Evolutionary conservation across 2,888 invertebrate species (phyloP).

Genomic region (Chaetogeoica ovagalla): DNA sequence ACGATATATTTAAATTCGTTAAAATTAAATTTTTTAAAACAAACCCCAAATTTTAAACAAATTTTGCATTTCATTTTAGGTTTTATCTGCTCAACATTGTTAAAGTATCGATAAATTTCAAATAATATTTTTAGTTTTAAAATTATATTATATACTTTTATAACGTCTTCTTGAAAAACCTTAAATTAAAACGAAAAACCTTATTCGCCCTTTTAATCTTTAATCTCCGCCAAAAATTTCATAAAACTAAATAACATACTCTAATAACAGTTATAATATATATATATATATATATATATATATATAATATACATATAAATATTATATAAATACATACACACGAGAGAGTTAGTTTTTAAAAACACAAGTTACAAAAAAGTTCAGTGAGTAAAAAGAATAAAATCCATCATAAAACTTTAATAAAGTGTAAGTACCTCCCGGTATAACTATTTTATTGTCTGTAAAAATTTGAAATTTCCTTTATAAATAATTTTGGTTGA

Average conservation of each 20-base stretch:
- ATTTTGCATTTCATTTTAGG: too few relatives aligned
- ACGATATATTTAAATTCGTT: too few relatives aligned
- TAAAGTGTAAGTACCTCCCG: conserved; percentile 20
- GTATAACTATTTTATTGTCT: conserved; percentile 5
- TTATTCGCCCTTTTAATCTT: conserved; percentile 4
- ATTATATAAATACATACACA: neutral
- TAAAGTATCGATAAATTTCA: neutral
- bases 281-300: neutral
- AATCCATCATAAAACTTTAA: conserved; percentile 42
- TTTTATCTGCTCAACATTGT: neutral
- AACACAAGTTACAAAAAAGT: conserved; percentile 30
- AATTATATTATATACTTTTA: neutral
- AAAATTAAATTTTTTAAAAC: too few relatives aligned
- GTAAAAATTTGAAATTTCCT: conserved; percentile 35
- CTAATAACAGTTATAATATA: conserved; percentile 5
- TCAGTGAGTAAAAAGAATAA: conserved; percentile 36
- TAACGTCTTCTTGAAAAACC: neutral
- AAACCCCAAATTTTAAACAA: too few relatives aligned
- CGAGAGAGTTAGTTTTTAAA: neutral
- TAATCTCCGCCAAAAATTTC: conserved; percentile 24
- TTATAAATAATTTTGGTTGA: conserved; percentile 32
- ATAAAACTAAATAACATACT: conserved; percentile 20
- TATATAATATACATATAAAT: neutral
- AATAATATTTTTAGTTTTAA: neutral
- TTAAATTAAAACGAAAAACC: neutral